Percentiles rank a stretch among this genome's conserved stretches.
These are phyloP conservation scores for Ditula angustiorana DNA, from an alignment of 2,888 invertebrate genomes.

Conservation along the genomic window DNA sequence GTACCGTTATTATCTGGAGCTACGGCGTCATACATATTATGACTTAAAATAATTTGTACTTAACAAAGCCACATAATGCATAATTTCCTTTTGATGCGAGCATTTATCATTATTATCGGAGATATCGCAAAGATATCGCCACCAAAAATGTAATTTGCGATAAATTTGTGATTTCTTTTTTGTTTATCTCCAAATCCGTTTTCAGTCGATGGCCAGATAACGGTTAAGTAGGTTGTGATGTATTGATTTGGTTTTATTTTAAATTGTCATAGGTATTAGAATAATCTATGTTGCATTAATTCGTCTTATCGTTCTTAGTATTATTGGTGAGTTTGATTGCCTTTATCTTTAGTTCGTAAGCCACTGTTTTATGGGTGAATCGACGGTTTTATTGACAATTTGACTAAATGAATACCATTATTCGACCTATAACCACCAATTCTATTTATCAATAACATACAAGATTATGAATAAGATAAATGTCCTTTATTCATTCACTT, in stretches of 20 bases:
- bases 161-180: slow-evolving; percentile 73
- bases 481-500: too few species aligned
- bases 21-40: neutral
- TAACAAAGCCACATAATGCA: slow-evolving; percentile 5
- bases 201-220: slow-evolving; percentile 82
- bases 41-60: neutral
- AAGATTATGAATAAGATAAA: too few species aligned
- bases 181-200: slow-evolving; percentile 74
- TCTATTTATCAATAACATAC: too few species aligned
- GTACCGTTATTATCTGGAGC: neutral
- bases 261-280: slow-evolving; percentile 16
- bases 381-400: too few species aligned
- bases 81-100: slow-evolving; percentile 41
- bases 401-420: too few species aligned
- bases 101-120: slow-evolving; percentile 66
- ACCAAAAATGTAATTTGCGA: slow-evolving; percentile 76
- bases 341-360: slow-evolving; percentile 4
- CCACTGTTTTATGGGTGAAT: neutral
- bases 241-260: slow-evolving; percentile 41
- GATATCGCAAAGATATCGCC: slow-evolving; percentile 71
- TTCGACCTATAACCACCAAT: too few species aligned
- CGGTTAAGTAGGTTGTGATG: slow-evolving; percentile 70
- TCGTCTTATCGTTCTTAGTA: slow-evolving; percentile 40
- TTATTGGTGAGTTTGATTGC: slow-evolving; percentile 42
- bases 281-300: slow-evolving; percentile 23